phyloP scores from a whole-genome alignment of 2,888 invertebrate species.

The Aelia acuminata region DNA sequence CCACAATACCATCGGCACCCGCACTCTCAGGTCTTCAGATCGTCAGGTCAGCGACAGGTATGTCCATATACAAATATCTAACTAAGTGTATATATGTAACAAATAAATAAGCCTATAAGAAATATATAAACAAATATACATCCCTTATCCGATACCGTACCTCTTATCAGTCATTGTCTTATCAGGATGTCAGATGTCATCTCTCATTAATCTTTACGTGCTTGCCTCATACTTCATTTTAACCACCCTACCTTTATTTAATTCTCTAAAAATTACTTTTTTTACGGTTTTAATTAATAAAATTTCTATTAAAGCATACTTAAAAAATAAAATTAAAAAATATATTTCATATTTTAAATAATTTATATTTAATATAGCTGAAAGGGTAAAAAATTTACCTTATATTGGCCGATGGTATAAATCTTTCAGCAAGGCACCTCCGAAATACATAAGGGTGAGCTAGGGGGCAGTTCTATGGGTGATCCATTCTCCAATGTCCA shows the following conservation, averaged over 20 bases:
- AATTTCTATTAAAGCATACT: not conserved
- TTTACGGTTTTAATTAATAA: not conserved
- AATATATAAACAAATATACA: not conserved
- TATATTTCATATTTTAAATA: not conserved
- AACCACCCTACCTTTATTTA: not conserved
- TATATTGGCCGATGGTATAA: not conserved
- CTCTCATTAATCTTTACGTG: not conserved
- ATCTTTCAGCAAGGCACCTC: not conserved
- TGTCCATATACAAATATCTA: not conserved
- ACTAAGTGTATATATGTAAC: not conserved
- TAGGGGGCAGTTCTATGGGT: not conserved
- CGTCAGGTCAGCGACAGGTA: not conserved
- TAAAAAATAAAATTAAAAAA: not conserved
- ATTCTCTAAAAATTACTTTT: too few relatives aligned
- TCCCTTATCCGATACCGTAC: not conserved
- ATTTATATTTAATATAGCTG: not conserved
- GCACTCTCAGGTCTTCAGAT: not conserved
- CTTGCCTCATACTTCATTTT: not conserved
- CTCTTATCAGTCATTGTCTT: conserved; percentile 29
- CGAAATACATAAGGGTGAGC: not conserved
- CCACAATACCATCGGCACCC: conserved; percentile 24
- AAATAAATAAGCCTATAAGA: not conserved
- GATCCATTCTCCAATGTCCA: not conserved
- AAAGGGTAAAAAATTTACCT: not conserved
- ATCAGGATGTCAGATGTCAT: not conserved